Base-by-base conservation (phyloP, 2,888 invertebrate species). In the Ephialtes manifestator region DNA sequence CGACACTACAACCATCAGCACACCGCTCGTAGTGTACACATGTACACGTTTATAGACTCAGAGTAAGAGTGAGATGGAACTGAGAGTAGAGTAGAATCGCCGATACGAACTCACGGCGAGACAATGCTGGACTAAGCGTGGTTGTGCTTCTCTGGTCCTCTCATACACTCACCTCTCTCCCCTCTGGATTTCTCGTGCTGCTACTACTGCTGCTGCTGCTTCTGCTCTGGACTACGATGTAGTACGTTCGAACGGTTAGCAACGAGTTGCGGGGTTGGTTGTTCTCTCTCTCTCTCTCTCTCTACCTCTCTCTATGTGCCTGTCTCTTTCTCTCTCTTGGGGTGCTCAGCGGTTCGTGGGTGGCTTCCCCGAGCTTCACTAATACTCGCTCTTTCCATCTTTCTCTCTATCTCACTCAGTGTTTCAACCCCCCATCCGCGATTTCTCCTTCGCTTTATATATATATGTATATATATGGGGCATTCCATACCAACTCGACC, bases 111-210 rank as follows among this genome's bases (percentile, higher is more conserved):
- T 83, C 78, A 65, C 71, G 86, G 84, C 85, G 86, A 86, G 88
- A 89, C 90, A 87, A 87, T 85, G 82, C 60, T 83, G 82, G 85
- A 90, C 90, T 90, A 84, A 81, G 80, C 84, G 77, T 74, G 81
- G 65, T 71, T 67, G 81, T 86, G 83, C 67, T 77, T 81, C 53
- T 58, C 71, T 67, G 70, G 83, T 80, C 75, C 76, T 76, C 71
- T 82, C 70, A 71, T 76, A 81, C 80, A 84, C 71, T 74, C 72
- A 58, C 67, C 74, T 79, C 71, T 60, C 58, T 51, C 71, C 65
- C 51, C 46, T 68, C 77, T 71, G 71, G 55, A 10, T 68, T 77
- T 60, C 67, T 81, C 70, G 46, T 67, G 58, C 28, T 75, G 80
- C 80, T 81, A 71, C 67, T 67, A n/a, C 67, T 46, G 67, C 46